phyloP scores from a whole-genome alignment of 2,797 vertebrate species.

The Alca torda region DNA sequence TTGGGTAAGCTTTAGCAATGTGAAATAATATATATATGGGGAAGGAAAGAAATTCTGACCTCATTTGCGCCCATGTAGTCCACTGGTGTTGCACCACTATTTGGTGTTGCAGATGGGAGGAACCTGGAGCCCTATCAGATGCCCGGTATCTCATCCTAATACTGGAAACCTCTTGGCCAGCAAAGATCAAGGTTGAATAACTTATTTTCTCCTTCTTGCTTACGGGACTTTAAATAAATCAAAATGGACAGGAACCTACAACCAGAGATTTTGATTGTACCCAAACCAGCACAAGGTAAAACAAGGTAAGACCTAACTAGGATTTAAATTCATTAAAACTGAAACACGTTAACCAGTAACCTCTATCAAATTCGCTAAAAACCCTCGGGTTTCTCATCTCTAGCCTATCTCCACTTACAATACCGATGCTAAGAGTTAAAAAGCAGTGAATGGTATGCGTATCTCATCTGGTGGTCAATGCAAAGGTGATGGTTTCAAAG shows the following conservation, averaged over 20 bases:
- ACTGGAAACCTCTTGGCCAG: not conserved
- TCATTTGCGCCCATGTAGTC: not conserved
- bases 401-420: conserved; percentile 8
- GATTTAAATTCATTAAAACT: conserved; percentile 19
- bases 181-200: not conserved
- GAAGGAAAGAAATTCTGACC: not conserved
- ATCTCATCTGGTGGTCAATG: conserved; percentile 27
- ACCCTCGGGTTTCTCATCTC: not conserved
- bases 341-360: not conserved
- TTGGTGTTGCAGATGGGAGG: not conserved
- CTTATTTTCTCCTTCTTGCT: not conserved
- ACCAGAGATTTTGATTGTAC: not conserved
- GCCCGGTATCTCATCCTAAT: not conserved
- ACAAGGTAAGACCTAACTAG: not conserved
- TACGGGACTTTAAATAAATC: not conserved
- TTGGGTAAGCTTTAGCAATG: not conserved
- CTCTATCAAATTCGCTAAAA: not conserved
- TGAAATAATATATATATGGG: not conserved
- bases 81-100: not conserved
- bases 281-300: conserved; percentile 5
- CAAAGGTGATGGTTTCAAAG: conserved; percentile 67
- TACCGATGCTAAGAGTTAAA: not conserved
- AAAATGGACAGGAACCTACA: not conserved
- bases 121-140: not conserved
- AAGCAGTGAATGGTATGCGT: conserved; percentile 8